Evolutionary conservation across 2,888 invertebrate genomes (phyloP).

Genomic region (Gastrophysa polygoni): DNA sequence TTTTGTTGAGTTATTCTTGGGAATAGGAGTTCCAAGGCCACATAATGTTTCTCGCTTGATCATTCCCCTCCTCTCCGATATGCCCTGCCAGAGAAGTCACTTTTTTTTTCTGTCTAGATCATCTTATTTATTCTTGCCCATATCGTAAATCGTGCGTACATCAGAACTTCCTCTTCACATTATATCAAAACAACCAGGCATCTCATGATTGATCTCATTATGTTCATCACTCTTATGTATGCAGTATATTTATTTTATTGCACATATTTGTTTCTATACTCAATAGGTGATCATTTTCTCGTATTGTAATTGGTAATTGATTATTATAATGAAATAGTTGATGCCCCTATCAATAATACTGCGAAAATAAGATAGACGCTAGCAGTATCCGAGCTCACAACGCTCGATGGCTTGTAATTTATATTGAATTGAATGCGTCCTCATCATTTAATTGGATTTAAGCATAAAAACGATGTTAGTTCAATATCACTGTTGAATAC

Average conservation of each 20-base stretch:
- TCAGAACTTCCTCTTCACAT: too few relatives aligned
- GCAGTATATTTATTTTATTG: neutral
- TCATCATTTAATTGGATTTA: neutral
- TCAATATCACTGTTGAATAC: neutral
- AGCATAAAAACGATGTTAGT: neutral
- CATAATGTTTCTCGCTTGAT: too few relatives aligned
- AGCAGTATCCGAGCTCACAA: neutral
- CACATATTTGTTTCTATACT: neutral
- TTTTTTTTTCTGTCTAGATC: too few relatives aligned
- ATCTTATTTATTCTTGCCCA: too few relatives aligned
- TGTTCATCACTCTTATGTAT: neutral
- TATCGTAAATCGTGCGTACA: too few relatives aligned
- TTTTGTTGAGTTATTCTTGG: too few relatives aligned
- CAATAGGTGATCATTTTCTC: neutral
- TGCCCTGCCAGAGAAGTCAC: too few relatives aligned
- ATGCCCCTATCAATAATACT: neutral
- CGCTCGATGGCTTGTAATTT: neutral
- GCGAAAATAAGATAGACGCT: neutral
- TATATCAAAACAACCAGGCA: neutral
- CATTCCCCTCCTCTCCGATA: too few relatives aligned
- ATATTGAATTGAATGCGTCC: neutral
- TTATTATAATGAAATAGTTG: neutral
- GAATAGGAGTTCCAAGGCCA: too few relatives aligned
- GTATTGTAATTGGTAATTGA: neutral
- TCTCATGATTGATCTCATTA: neutral